phyloP scores from a whole-genome alignment of 2,888 invertebrate species.

The Drosophila fulvimacula region DNA sequence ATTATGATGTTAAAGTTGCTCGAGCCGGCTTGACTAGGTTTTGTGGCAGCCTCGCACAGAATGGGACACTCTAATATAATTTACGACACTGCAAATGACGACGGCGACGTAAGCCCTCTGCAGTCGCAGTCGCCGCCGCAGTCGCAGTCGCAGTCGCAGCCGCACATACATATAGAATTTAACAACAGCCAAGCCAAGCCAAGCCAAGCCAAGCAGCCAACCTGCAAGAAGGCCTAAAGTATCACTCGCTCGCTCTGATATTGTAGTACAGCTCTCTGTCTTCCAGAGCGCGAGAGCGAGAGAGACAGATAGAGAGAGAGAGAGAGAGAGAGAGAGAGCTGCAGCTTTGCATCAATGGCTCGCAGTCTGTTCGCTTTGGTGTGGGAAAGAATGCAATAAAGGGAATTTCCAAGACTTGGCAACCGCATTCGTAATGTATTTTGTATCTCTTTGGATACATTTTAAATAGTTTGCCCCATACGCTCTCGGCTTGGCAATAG shows the following conservation, averaged over 20 bases:
- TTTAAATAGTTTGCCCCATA: conserved; percentile 72
- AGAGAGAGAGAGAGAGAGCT: conserved; percentile 1
- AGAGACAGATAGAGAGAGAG: background rate
- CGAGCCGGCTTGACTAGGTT: conserved; percentile 49
- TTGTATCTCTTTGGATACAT: conserved; percentile 77
- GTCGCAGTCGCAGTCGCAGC: too few relatives aligned
- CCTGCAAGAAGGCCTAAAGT: conserved; percentile 69
- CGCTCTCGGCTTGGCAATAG: conserved; percentile 61
- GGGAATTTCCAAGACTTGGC: conserved; percentile 81
- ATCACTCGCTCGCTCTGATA: conserved; percentile 43
- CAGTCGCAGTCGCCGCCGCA: too few relatives aligned
- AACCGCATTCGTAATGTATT: conserved; percentile 71
- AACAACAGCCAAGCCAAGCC: conserved; percentile 1
- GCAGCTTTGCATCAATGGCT: conserved; percentile 12
- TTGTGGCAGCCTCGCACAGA: conserved; percentile 48
- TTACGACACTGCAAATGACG: conserved; percentile 78
- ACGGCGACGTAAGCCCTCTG: conserved; percentile 64
- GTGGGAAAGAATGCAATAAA: conserved; percentile 81
- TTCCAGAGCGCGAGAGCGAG: conserved; percentile 4
- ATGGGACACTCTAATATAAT: conserved; percentile 76
- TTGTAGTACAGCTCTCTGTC: conserved; percentile 22
- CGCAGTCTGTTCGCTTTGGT: conserved; percentile 36
- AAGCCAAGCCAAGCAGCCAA: conserved; percentile 27
- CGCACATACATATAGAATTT: conserved; percentile 35
- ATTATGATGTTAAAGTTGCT: conserved; percentile 52